phyloP scores from a whole-genome alignment of 2,888 invertebrate genomes.

The Callosobruchus maculatus region DNA sequence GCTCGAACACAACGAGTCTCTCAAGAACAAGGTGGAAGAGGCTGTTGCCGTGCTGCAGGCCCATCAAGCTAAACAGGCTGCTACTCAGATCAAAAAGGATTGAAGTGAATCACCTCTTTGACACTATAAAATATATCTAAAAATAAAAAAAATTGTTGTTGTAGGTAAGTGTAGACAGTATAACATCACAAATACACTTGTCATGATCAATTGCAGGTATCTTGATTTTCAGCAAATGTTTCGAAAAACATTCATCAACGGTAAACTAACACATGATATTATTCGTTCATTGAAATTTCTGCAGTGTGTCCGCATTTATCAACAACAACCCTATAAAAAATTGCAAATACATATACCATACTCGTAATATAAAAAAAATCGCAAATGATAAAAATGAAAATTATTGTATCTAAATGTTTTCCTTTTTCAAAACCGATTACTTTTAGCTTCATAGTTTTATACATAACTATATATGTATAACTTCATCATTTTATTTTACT shows the following conservation, averaged over 20 bases:
- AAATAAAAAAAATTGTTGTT: neutral
- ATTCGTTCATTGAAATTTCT: no score
- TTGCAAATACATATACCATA: neutral
- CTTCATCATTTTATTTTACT: neutral
- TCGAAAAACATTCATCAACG: no score
- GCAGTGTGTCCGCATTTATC: neutral
- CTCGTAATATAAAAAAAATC: neutral
- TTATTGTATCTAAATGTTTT: neutral
- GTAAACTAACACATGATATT: no score
- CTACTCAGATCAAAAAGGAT: conserved; percentile 57
- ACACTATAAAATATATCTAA: neutral
- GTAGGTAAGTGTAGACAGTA: neutral
- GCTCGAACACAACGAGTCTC: conserved; percentile 92
- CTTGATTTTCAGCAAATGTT: no score
- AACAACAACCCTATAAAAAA: neutral
- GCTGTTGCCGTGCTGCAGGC: conserved; percentile 96
- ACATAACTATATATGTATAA: neutral
- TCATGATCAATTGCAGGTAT: no score
- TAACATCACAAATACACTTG: no score
- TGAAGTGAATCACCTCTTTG: conserved; percentile 30
- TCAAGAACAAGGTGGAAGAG: conserved; percentile 96
- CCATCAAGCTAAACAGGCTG: conserved; percentile 88
- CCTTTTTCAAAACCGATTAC: neutral
- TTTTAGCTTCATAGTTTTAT: neutral
- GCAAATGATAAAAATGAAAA: neutral